phyloP scores from a whole-genome alignment of 2,797 vertebrate genomes.

The Pangasius djambal region DNA sequence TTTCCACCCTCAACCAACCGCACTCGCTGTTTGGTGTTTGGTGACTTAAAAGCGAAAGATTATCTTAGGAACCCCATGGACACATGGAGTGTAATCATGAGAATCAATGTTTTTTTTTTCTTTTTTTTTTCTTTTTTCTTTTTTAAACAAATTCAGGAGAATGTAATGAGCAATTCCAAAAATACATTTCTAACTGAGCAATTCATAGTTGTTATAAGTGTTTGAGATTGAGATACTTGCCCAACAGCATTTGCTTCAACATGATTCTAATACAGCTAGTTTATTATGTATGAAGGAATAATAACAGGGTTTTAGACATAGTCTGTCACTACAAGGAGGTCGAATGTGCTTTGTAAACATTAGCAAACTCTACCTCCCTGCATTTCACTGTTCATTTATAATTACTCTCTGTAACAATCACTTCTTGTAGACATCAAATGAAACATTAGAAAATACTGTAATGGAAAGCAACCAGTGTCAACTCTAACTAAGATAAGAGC shows the following conservation, averaged over 20 bases:
- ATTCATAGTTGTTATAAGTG: neutral
- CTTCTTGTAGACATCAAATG: neutral
- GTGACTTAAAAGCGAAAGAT: neutral
- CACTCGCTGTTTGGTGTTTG: neutral
- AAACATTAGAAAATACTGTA: neutral
- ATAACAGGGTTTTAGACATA: neutral
- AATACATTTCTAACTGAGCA: neutral
- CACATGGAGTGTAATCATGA: neutral
- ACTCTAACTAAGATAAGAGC: neutral
- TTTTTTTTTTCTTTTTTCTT: no score
- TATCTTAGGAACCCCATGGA: neutral
- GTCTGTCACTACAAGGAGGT: neutral
- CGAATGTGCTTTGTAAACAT: neutral
- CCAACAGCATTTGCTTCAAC: neutral
- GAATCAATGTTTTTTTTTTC: neutral
- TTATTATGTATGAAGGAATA: neutral
- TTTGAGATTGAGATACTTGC: neutral
- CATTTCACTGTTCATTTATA: neutral
- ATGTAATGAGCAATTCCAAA: neutral
- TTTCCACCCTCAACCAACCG: conserved; percentile 59
- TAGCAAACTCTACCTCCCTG: neutral
- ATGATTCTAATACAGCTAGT: neutral
- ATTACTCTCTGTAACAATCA: neutral
- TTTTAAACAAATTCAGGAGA: neutral
- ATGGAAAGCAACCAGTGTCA: neutral